A percentile compares a stretch with the other conserved stretches of the same genome.
Evolutionary conservation across 2,797 vertebrate genomes (phyloP).

Genomic region (Lithobates pipiens): DNA sequence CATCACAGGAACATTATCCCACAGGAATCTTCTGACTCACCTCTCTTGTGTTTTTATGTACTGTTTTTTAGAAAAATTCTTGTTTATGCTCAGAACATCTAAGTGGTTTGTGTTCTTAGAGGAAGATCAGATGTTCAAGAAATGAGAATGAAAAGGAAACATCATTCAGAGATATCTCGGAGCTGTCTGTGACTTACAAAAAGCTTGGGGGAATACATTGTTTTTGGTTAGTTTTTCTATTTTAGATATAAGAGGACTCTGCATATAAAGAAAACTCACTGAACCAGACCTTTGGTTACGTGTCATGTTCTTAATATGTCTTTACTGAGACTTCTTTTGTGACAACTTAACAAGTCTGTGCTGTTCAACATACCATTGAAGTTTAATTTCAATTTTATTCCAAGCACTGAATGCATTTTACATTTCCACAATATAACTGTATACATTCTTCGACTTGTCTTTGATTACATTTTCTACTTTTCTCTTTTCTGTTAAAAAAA

Average conservation of each 20-base stretch:
- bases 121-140: not conserved
- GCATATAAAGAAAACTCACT: constrained; percentile 1
- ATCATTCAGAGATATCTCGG: constrained; percentile 1
- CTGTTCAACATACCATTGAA: too few species aligned
- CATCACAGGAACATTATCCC: too few species aligned
- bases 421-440: too few species aligned
- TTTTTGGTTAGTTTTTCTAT: not conserved
- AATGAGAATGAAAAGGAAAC: not conserved
- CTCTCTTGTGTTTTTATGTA: not conserved
- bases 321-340: not conserved
- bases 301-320: not conserved
- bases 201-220: not conserved
- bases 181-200: not conserved
- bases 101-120: not conserved
- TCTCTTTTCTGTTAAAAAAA: too few species aligned
- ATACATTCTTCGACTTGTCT: too few species aligned
- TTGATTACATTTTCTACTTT: too few species aligned
- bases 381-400: too few species aligned
- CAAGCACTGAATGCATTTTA: too few species aligned
- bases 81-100: not conserved
- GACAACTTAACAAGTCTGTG: not conserved
- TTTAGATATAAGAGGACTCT: not conserved
- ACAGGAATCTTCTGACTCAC: not conserved
- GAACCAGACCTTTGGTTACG: not conserved
- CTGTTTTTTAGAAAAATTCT: too few species aligned